Percentiles rank a stretch among this genome's conserved stretches.
Conservation (phyloP, 2,888 invertebrate species). For the Nipponacmea schrenckii region DNA sequence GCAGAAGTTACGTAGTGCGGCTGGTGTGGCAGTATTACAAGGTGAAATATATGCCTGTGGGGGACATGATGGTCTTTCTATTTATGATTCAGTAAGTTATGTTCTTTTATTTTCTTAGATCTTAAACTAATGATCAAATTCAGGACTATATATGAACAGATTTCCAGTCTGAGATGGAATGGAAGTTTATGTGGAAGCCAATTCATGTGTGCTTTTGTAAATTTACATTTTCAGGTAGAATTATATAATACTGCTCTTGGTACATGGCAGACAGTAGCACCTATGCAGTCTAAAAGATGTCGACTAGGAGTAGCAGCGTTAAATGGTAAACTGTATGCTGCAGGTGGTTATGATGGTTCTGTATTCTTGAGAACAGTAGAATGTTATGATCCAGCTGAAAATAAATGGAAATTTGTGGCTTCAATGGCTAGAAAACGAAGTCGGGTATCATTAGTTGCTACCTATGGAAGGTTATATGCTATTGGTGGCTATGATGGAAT, state of each 20-base stretch:
- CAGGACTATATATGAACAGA: too few species aligned
- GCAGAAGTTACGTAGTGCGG: constrained; percentile 79
- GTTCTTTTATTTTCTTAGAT: too few species aligned
- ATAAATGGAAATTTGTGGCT: constrained; percentile 81
- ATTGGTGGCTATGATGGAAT: constrained; percentile 82
- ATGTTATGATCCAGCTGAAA: constrained; percentile 79
- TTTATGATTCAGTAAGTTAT: constrained; percentile 80
- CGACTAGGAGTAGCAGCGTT: constrained; percentile 84
- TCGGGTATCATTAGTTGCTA: constrained; percentile 83
- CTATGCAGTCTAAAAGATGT: constrained; percentile 85
- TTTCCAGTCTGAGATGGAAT: too few species aligned
- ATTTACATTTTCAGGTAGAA: constrained; percentile 73
- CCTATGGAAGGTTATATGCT: constrained; percentile 80
- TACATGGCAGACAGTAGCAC: constrained; percentile 79
- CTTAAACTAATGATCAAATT: neutral
- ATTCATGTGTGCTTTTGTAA: too few species aligned
- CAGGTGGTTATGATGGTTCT: constrained; percentile 81
- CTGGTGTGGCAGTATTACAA: constrained; percentile 78
- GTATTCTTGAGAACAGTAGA: constrained; percentile 85
- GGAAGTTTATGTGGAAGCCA: too few species aligned
- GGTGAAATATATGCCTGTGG: constrained; percentile 85
- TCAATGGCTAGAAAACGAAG: constrained; percentile 86
- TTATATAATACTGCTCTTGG: constrained; percentile 80
- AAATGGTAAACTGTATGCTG: constrained; percentile 81
- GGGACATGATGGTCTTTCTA: constrained; percentile 88